These are phyloP conservation scores for Gambelia wislizenii DNA, from an alignment of 2,797 vertebrate genomes.

Conservation along the genomic window DNA sequence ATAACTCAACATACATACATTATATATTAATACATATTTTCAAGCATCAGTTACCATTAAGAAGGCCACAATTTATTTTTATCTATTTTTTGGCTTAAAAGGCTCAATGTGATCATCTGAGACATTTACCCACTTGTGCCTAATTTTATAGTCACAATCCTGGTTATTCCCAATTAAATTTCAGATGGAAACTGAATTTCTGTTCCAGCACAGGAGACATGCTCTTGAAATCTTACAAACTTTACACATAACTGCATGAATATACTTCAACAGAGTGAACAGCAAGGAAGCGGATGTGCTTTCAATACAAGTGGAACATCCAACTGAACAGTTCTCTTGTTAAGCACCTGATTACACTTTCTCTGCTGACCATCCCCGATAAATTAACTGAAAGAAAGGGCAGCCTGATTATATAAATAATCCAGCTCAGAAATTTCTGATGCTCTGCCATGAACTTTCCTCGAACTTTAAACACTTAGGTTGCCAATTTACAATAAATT, in stretches of 20 bases:
- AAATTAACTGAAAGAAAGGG: neutral
- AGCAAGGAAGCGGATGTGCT: neutral
- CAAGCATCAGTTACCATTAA: too few relatives aligned
- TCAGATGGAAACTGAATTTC: neutral
- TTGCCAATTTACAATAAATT: neutral
- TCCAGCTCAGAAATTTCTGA: neutral
- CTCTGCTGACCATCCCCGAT: neutral
- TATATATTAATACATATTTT: neutral
- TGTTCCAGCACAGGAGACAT: too few relatives aligned
- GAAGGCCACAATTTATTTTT: too few relatives aligned
- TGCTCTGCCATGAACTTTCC: neutral
- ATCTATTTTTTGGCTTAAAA: neutral
- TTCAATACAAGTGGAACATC: neutral
- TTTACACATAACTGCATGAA: neutral
- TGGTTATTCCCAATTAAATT: neutral
- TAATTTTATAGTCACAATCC: neutral
- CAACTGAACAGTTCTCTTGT: neutral
- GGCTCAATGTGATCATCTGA: neutral
- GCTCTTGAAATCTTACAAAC: neutral
- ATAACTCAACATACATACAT: neutral
- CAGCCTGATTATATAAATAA: neutral
- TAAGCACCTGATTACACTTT: neutral
- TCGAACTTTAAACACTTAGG: neutral
- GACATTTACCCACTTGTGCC: too few relatives aligned
- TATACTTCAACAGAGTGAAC: neutral